Percentiles rank a stretch among this genome's conserved stretches.
These are phyloP conservation scores for Congeria kusceri DNA, from an alignment of 2,888 invertebrate species.

Conservation along the genomic window DNA sequence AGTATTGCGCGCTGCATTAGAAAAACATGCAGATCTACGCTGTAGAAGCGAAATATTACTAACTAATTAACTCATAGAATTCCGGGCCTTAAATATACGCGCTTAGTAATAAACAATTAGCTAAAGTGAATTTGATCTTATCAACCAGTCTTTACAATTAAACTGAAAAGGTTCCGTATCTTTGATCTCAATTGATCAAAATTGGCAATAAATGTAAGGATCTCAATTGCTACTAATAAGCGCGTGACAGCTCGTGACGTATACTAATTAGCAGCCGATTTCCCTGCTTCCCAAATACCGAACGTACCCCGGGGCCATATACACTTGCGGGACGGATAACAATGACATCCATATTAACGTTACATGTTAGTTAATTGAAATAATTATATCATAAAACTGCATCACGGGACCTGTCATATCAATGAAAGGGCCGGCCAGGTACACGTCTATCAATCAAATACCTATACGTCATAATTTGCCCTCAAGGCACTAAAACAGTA, in stretches of 20 bases:
- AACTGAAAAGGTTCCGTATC: conserved; percentile 30
- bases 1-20: no score
- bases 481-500: no score
- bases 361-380: conserved; percentile 45
- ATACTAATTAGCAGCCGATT: conserved; percentile 24
- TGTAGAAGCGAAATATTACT: no score
- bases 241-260: conserved; percentile 38
- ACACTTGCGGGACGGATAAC: no score
- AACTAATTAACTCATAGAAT: background rate
- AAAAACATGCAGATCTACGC: no score
- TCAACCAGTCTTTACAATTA: conserved; percentile 3
- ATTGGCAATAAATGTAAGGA: conserved; percentile 39
- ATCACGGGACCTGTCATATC: conserved; percentile 54
- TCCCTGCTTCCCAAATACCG: no score
- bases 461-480: background rate
- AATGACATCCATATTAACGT: background rate
- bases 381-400: conserved; percentile 58
- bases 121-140: background rate
- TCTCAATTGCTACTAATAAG: conserved; percentile 46
- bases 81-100: background rate
- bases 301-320: no score
- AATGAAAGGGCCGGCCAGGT: conserved; percentile 25
- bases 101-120: no score
- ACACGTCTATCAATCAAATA: conserved; percentile 49
- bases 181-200: conserved; percentile 43